Evolutionary conservation across 2,113 vertebrate species (phyloP), one percentile per base, ranked within the genome.

Genomic region (Piprites chloris): DNA sequence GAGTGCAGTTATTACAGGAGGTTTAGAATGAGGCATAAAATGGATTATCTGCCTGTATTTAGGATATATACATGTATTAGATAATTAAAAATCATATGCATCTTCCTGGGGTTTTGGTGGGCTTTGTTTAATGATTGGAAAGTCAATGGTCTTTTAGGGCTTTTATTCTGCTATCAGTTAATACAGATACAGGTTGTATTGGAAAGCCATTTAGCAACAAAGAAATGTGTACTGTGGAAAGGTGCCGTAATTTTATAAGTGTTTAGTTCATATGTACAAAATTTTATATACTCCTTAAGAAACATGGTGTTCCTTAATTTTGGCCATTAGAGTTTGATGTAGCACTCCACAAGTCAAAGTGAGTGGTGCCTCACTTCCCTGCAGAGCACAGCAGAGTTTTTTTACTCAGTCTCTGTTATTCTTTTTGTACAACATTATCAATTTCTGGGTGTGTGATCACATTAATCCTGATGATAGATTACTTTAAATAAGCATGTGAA

Each of bases 1-100:
- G 53, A 79, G 44, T 35, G 53, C 71, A 76, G 66, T 49, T 94
- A 39, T n/a, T 91, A 20, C 6, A 76, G 7, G 28, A 83, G 11
- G 37, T 56, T 88, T 92, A 58, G 28, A 58, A 46, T 62, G 30
- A 92, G 50, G 63, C 46, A 74, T 71, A 39, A 89, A 93, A 86
- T 71, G 42, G 68, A 84, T 92, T 89, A 62, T 73, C 49, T 88
- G 63, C 62, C 84, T 73, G 7, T 84, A 42, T 66, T 92, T 84
- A 81, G n/a, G 37, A 61, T 79, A 56, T 67, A 72, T 72, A 9
- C 11, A 6, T 58, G 9, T 66, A 62, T 81, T 90, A 39, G 28
- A 26, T 47, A 46, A 65, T 87, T 85, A 85, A 89, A 90, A 93
- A 85, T 44, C 65, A 24, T 39, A n/a, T 33, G 33, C 42, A 33